Evolutionary conservation across 2,888 invertebrate species (phyloP).

Genomic region (Ametastegia equiseti): DNA sequence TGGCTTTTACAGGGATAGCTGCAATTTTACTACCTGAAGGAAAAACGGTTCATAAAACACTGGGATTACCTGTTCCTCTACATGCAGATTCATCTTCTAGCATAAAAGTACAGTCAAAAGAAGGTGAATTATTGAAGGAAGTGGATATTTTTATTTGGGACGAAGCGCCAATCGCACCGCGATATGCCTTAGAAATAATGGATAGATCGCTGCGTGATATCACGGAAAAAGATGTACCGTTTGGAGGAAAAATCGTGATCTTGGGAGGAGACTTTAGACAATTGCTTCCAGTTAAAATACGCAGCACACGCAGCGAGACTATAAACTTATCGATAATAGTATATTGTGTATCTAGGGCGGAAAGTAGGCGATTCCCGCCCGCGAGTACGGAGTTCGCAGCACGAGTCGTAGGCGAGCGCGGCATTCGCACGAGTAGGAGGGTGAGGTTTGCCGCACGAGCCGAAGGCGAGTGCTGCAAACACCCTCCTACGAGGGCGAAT

Average conservation of each 20-base stretch:
- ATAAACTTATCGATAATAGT: no score
- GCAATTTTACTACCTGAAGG: slow-evolving; percentile 60
- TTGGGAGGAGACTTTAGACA: neutral
- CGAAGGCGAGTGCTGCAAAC: no score
- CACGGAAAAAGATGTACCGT: neutral
- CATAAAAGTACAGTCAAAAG: slow-evolving; percentile 56
- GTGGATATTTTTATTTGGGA: neutral
- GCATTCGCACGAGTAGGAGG: no score
- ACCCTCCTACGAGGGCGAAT: no score
- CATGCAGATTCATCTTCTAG: slow-evolving; percentile 48
- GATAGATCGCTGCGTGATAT: neutral
- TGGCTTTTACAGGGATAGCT: slow-evolving; percentile 62
- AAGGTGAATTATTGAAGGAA: neutral
- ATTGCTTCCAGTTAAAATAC: no score
- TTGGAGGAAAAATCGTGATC: neutral
- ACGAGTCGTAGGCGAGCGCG: no score
- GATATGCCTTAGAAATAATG: neutral
- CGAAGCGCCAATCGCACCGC: neutral
- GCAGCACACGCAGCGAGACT: no score
- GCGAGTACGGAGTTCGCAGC: no score
- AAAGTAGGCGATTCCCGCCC: no score
- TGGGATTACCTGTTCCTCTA: slow-evolving; percentile 55
- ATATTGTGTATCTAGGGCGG: no score
- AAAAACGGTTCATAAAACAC: slow-evolving; percentile 62
- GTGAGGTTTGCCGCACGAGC: no score